Percentiles rank a stretch among this genome's conserved stretches.
Evolutionary conservation across 2,113 vertebrate species (phyloP).

Genomic region (Eptesicus fuscus): DNA sequence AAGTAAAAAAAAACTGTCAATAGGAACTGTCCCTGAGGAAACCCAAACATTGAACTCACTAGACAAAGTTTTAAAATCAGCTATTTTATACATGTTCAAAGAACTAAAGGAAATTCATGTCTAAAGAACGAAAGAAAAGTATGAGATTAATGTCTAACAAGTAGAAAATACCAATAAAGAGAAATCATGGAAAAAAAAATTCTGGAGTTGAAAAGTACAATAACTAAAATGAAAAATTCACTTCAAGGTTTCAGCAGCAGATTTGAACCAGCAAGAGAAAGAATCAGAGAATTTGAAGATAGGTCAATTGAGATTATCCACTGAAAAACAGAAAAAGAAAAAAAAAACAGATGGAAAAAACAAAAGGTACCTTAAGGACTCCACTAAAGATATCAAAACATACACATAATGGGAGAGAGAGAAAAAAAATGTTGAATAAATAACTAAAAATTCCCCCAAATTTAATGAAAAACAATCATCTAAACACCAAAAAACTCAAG

Average conservation of each 20-base stretch:
- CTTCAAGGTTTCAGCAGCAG: neutral
- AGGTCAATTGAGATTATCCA: neutral
- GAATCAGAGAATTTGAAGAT: neutral
- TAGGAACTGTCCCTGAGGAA: neutral
- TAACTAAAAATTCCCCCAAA: neutral
- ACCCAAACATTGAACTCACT: neutral
- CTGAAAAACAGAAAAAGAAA: neutral
- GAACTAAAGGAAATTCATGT: neutral
- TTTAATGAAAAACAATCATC: neutral
- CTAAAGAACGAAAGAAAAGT: neutral
- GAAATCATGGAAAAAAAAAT: slow-evolving; percentile 7
- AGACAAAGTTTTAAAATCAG: neutral
- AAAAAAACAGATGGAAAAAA: neutral
- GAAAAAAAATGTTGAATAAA: neutral
- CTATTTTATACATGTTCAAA: neutral
- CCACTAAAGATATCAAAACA: neutral
- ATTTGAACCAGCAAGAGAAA: neutral
- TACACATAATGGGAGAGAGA: neutral
- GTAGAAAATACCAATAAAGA: neutral
- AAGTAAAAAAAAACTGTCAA: neutral
- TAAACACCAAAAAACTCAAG: neutral
- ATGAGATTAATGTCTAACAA: neutral
- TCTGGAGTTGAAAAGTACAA: neutral
- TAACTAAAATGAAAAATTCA: neutral
- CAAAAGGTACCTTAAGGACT: neutral